Conservation (phyloP, 2,888 invertebrate species). For the Orthosia cruda region DNA sequence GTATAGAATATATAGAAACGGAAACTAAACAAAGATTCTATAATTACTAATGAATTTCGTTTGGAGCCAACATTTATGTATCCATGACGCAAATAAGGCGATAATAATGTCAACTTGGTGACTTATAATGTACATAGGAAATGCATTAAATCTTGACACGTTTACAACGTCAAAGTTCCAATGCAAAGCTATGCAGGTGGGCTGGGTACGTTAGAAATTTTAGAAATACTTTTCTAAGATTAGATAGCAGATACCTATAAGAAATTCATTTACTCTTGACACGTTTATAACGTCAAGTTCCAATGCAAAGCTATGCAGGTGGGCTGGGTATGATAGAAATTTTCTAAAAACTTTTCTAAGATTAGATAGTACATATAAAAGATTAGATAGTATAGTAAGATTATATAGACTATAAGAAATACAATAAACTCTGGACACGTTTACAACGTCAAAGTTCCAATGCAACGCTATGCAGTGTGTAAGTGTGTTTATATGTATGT, state of each 20-base stretch:
- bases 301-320: constrained; percentile 15
- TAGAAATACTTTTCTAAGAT: background rate
- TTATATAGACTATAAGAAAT: constrained; percentile 37
- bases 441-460: constrained; percentile 24
- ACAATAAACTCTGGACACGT: constrained; percentile 33
- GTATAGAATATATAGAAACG: constrained; percentile 74
- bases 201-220: constrained; percentile 14
- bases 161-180: constrained; percentile 30
- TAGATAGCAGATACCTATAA: constrained; percentile 7
- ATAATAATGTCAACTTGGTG: constrained; percentile 58
- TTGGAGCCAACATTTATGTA: constrained; percentile 78
- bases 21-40: constrained; percentile 83
- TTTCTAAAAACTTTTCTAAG: background rate
- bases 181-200: constrained; percentile 19
- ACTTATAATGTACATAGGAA: constrained; percentile 39
- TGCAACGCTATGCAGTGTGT: no score
- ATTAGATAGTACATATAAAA: background rate
- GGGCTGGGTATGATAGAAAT: constrained; percentile 17
- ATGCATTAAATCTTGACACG: constrained; percentile 36
- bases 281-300: constrained; percentile 29
- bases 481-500: no score
- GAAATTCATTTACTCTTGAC: constrained; percentile 35
- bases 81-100: constrained; percentile 77
- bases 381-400: background rate
- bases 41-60: constrained; percentile 77